These are phyloP conservation scores for Amphiduros pacificus DNA, from an alignment of 2,888 invertebrate genomes.

Conservation along the genomic window DNA sequence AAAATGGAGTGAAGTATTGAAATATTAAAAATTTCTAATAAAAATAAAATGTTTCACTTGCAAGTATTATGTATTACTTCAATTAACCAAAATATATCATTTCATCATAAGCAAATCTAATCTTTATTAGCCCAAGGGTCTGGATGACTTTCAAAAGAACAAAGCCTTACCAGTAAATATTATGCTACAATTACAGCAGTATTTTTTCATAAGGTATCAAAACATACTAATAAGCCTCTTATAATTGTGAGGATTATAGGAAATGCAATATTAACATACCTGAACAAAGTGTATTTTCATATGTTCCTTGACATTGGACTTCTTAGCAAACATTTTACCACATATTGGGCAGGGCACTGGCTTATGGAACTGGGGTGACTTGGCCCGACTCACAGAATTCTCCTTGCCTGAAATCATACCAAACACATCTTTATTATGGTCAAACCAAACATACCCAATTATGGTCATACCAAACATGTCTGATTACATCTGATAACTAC, in stretches of 20 bases:
- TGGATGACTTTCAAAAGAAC: not conserved
- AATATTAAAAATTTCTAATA: not conserved
- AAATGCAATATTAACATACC: not conserved
- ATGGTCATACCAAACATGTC: too few species aligned
- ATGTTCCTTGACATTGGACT: slow-evolving; percentile 32
- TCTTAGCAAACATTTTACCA: slow-evolving; percentile 30
- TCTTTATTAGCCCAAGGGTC: too few species aligned
- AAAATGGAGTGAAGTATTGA: not conserved
- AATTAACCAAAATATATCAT: too few species aligned
- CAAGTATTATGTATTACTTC: too few species aligned
- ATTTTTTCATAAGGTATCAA: not conserved
- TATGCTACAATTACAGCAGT: not conserved
- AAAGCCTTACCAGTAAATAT: not conserved
- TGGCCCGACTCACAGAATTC: slow-evolving; percentile 58
- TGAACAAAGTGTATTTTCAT: slow-evolving; percentile 33
- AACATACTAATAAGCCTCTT: not conserved
- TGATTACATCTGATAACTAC: too few species aligned
- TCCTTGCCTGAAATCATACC: slow-evolving; percentile 60
- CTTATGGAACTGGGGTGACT: slow-evolving; percentile 50
- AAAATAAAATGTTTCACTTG: too few species aligned
- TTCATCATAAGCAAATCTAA: too few species aligned
- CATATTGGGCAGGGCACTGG: slow-evolving; percentile 35
- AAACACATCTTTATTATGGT: too few species aligned
- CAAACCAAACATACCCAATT: too few species aligned
- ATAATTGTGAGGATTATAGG: too few species aligned